Conservation (phyloP, 2,113 vertebrate species). For the Onychostoma macrolepis region DNA sequence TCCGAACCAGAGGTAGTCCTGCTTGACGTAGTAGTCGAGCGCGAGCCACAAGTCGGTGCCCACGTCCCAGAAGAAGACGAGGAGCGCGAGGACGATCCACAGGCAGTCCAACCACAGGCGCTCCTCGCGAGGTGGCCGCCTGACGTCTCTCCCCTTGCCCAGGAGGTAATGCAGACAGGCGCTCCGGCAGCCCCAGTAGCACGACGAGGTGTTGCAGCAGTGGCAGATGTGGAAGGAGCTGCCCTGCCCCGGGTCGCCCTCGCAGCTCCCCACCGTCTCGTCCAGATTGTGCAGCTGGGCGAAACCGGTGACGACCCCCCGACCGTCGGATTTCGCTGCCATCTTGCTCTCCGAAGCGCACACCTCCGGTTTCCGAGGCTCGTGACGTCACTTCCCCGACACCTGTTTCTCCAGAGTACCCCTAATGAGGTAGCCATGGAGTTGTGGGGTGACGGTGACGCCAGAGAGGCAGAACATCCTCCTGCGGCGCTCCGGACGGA, state of each 20-base stretch:
- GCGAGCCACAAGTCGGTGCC: slow-evolving; percentile 97
- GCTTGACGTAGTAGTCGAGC: slow-evolving; percentile 90
- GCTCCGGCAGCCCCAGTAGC: slow-evolving; percentile 96
- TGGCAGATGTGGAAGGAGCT: slow-evolving; percentile 96
- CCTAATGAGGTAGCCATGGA: slow-evolving; percentile 79
- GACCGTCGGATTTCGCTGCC: slow-evolving; percentile 95
- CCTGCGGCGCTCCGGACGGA: neutral
- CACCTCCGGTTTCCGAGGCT: slow-evolving; percentile 81
- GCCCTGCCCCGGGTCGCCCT: slow-evolving; percentile 82
- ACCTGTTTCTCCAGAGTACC: slow-evolving; percentile 77
- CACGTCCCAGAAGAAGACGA: slow-evolving; percentile 97
- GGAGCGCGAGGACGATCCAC: slow-evolving; percentile 94
- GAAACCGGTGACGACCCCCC: slow-evolving; percentile 90
- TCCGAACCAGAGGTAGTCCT: slow-evolving; percentile 90
- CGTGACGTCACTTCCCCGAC: slow-evolving; percentile 85
- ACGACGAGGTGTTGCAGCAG: slow-evolving; percentile 97
- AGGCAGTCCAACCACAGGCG: slow-evolving; percentile 96
- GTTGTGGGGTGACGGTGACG: slow-evolving; percentile 66
- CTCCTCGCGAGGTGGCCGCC: slow-evolving; percentile 77
- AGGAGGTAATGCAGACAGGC: slow-evolving; percentile 90
- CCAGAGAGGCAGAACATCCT: slow-evolving; percentile 66
- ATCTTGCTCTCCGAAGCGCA: slow-evolving; percentile 87
- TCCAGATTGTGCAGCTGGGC: slow-evolving; percentile 97
- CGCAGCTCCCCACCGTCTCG: slow-evolving; percentile 84
- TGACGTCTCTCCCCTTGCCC: slow-evolving; percentile 78